A percentile compares a stretch with the other conserved stretches of the same genome.
Conservation (phyloP, 2,113 vertebrate species). For the Nothocercus julius region DNA sequence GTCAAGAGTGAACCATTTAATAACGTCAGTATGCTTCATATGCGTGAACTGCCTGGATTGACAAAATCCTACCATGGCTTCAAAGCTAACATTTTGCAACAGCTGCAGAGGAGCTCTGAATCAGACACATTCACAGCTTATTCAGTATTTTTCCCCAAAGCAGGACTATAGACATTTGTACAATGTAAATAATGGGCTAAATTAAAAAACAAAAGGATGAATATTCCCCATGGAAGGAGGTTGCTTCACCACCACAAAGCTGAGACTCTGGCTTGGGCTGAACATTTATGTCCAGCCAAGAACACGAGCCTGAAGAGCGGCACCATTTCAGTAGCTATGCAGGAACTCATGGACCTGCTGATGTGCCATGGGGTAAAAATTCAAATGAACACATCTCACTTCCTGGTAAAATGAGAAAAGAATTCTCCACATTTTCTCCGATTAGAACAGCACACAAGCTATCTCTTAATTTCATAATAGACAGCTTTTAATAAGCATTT, state of each 20-base stretch:
- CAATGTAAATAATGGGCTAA: not conserved
- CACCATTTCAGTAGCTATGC: not conserved
- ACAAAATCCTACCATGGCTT: constrained; percentile 27
- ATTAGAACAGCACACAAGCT: not conserved
- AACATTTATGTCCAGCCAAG: not conserved
- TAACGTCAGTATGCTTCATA: constrained; percentile 46
- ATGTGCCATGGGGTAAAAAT: not conserved
- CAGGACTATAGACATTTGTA: not conserved
- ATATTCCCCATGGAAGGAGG: not conserved
- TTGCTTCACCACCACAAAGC: not conserved
- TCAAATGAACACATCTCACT: not conserved
- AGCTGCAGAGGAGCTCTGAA: constrained; percentile 25
- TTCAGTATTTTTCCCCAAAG: not conserved
- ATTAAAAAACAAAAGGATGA: not conserved
- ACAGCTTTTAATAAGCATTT: not conserved
- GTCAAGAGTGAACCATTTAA: constrained; percentile 59
- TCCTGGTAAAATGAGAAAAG: not conserved
- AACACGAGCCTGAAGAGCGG: not conserved
- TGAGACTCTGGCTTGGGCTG: not conserved
- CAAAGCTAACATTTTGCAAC: constrained; percentile 43
- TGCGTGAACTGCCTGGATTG: constrained; percentile 2
- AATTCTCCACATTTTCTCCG: not conserved
- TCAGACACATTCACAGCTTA: not conserved
- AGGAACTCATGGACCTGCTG: not conserved
- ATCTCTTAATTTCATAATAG: not conserved